Percentiles rank a stretch among this genome's conserved stretches.
Evolutionary conservation across 2,888 invertebrate genomes (phyloP).

Genomic region (Mesochorus sp.): DNA sequence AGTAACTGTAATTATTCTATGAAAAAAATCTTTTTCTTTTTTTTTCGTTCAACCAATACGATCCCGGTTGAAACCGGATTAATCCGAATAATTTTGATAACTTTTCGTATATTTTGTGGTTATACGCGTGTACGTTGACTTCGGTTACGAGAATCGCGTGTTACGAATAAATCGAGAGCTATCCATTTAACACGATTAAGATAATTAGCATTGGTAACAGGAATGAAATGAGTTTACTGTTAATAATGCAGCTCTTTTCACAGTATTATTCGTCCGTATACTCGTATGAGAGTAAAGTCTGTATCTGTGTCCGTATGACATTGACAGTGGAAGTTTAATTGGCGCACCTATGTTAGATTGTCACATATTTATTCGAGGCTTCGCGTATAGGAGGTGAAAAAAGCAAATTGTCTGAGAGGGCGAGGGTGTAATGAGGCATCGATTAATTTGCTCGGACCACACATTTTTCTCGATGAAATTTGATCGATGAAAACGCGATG

Average conservation of each 20-base stretch:
- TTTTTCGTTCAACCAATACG: not conserved
- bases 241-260: not conserved
- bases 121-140: not conserved
- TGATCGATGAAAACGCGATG: too few species aligned
- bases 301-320: not conserved
- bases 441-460: too few species aligned
- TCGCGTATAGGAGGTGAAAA: not conserved
- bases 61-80: not conserved
- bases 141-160: not conserved
- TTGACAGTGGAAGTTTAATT: conserved; percentile 10
- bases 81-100: conserved; percentile 22
- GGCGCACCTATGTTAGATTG: conserved; percentile 3
- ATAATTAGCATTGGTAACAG: conserved; percentile 45
- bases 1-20: not conserved
- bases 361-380: not conserved
- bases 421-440: too few species aligned
- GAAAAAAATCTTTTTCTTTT: conserved; percentile 7
- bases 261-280: not conserved
- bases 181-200: conserved; percentile 20
- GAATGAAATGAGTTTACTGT: not conserved
- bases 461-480: too few species aligned
- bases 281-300: not conserved
- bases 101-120: conserved; percentile 5
- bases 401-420: not conserved
- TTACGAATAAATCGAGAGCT: conserved; percentile 3